Base-by-base conservation (phyloP, 2,797 vertebrate genomes). In the Enteromius viviparus region DNA sequence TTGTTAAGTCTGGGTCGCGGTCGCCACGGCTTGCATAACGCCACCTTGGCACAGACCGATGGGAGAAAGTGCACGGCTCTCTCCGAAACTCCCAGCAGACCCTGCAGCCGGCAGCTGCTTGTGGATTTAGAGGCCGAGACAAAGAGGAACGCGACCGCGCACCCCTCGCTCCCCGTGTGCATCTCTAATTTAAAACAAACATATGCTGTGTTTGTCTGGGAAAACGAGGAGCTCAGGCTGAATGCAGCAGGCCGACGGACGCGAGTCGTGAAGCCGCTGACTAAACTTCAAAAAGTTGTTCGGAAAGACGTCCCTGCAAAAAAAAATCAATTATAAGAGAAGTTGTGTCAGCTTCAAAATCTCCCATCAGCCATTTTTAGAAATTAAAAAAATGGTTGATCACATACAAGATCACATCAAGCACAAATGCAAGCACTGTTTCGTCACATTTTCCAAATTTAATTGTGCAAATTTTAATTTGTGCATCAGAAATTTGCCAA, bases 101-200 rank as follows among this genome's bases (percentile, higher is more conserved):
- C 93, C 92, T 91, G 87, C 91, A 94, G 92, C 94, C 93, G 92
- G 95, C 96, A 97, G 96, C 96, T 97, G 96, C 93, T 96, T 92
- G 69, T 89, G 92, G 94, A 93, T 94, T 94, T 92, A 94, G 92
- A 91, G 92, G 91, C 89, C 90, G 92, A 94, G 94, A 94, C 89
- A 90, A 95, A 95, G 94, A 91, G 93, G 90, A 89, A 89, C 88
- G 90, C 91, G 89, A 91, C 89, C 88, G 88, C 90, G 87, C 89
- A 89, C 51, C 89, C 89, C 88, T 88, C 91, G 87, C 89, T 89
- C 51, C 88, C 85, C 70, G 45, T 37, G 72, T 77, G 78, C 84
- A 81, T 84, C 84, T 84, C 84, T 87, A 84, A 87, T 85, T 87
- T 77, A 86, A 85, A 83, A 86, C 81, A 89, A 84, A 88, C 85